Conservation (phyloP, 92 coral and sea anemone species). For the Ricordea florida region DNA sequence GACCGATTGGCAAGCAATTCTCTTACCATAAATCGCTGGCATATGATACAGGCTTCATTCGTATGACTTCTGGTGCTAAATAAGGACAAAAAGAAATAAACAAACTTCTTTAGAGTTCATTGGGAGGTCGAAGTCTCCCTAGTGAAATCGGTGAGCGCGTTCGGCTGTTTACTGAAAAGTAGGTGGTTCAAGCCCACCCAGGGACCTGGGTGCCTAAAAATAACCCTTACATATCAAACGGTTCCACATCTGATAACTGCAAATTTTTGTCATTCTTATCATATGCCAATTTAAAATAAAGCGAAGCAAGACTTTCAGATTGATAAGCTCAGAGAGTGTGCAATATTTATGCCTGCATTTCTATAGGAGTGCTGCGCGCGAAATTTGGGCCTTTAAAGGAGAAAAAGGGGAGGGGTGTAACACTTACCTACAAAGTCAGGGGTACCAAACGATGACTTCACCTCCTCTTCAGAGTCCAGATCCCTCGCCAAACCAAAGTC, state of each 20-base stretch:
- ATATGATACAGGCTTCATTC: constrained; percentile 84
- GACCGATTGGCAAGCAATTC: not conserved
- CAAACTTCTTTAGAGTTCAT: not conserved
- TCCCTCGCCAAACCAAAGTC: constrained; percentile 97
- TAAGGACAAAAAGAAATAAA: not conserved
- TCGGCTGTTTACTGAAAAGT: constrained; percentile 80
- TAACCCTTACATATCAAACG: no score
- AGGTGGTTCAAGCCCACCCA: constrained; percentile 80
- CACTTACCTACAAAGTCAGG: constrained; percentile 96
- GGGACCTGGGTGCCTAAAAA: no score
- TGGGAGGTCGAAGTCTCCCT: not conserved
- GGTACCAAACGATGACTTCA: constrained; percentile 90
- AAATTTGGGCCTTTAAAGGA: no score
- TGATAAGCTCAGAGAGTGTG: not conserved
- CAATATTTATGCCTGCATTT: not conserved
- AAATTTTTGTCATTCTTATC: no score
- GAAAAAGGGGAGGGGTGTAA: no score
- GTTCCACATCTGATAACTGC: no score
- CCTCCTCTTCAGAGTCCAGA: constrained; percentile 74
- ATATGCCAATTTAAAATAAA: not conserved
- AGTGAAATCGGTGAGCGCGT: constrained; percentile 70
- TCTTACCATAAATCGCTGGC: constrained; percentile 95
- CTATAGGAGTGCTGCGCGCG: not conserved
- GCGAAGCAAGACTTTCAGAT: not conserved
- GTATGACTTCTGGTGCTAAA: constrained; percentile 94